Conservation (phyloP, 2,113 vertebrate species). For the Castor canadensis region DNA sequence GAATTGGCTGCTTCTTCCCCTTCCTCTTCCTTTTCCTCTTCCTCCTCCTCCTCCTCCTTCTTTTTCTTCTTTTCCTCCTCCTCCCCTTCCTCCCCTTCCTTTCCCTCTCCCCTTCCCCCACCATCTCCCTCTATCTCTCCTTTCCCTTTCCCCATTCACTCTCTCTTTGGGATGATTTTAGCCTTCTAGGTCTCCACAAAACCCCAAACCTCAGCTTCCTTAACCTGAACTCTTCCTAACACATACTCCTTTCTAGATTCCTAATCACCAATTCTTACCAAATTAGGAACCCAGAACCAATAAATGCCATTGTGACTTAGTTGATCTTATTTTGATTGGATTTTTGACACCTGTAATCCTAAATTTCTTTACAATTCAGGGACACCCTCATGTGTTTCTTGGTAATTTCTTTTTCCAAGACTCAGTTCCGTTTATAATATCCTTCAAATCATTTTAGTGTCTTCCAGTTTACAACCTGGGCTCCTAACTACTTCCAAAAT, state of each 20-base stretch:
- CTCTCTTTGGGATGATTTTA: background rate
- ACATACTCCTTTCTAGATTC: background rate
- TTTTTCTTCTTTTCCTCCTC: no score
- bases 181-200: background rate
- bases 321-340: background rate
- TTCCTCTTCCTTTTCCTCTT: no score
- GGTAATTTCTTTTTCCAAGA: background rate
- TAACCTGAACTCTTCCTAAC: background rate
- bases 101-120: no score
- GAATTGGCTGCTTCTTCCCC: no score
- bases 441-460: background rate
- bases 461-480: background rate
- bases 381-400: background rate
- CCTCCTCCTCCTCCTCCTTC: no score
- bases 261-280: background rate
- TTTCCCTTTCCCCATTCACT: background rate
- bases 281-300: background rate
- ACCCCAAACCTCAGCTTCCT: background rate
- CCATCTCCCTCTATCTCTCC: background rate
- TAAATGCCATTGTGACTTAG: background rate
- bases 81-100: no score
- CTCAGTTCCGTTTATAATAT: background rate
- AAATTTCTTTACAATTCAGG: background rate
- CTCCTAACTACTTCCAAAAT: background rate
- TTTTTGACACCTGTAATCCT: background rate